These are phyloP conservation scores for Trissoscelio sp. DNA, from an alignment of 2,888 invertebrate genomes.

Conservation along the genomic window DNA sequence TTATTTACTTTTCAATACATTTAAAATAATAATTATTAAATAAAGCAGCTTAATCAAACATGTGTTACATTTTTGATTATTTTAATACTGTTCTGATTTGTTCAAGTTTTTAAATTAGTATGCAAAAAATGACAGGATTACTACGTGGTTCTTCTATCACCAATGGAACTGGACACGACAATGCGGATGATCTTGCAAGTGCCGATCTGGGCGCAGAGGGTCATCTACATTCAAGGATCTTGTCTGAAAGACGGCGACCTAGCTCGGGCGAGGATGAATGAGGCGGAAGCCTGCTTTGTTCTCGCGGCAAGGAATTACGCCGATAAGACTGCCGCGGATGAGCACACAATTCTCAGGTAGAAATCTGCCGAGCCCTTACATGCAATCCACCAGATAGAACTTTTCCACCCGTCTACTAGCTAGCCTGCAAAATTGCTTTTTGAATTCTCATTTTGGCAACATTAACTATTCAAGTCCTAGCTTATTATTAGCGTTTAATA, in stretches of 20 bases:
- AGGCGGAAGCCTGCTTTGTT: slow-evolving; percentile 98
- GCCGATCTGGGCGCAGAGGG: slow-evolving; percentile 98
- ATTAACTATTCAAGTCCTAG: slow-evolving; percentile 8
- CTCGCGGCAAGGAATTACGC: slow-evolving; percentile 97
- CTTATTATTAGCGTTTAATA: background rate
- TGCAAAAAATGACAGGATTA: slow-evolving; percentile 88
- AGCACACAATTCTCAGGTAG: slow-evolving; percentile 88
- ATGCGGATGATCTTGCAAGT: slow-evolving; percentile 99
- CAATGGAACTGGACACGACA: slow-evolving; percentile 98
- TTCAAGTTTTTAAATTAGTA: background rate
- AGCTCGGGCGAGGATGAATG: slow-evolving; percentile 97
- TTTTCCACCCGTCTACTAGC: slow-evolving; percentile 7
- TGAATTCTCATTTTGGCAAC: slow-evolving; percentile 33
- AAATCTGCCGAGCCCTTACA: slow-evolving; percentile 27
- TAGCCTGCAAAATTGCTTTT: slow-evolving; percentile 33
- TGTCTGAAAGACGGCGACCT: slow-evolving; percentile 98
- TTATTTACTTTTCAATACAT: too few species aligned
- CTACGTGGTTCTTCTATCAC: slow-evolving; percentile 97
- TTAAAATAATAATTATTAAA: too few species aligned
- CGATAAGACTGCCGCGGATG: slow-evolving; percentile 97
- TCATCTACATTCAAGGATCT: slow-evolving; percentile 97
- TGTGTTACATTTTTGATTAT: background rate
- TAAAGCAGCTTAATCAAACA: too few species aligned
- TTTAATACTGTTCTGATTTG: too few species aligned
- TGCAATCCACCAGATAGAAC: slow-evolving; percentile 33